Percentiles rank a stretch among this genome's conserved stretches.
These are phyloP conservation scores for Emmelina monodactyla DNA, from an alignment of 2,888 invertebrate species.

Conservation along the genomic window DNA sequence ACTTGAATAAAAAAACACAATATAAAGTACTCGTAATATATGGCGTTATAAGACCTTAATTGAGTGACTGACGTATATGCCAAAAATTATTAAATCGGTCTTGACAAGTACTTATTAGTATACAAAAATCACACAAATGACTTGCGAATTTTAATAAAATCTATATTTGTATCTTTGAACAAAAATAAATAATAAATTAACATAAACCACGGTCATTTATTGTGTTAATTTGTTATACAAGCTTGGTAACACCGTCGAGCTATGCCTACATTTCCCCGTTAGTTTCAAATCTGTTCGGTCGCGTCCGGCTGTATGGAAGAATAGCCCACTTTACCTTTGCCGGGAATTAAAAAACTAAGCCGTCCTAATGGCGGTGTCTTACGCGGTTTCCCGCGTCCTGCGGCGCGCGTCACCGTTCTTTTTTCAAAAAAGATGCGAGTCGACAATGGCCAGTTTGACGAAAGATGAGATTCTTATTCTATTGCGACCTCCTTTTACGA, in stretches of 20 bases:
- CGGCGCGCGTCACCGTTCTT: conserved; percentile 39
- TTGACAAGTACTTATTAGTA: no score
- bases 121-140: background rate
- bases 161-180: background rate
- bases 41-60: no score
- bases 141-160: background rate
- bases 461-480: conserved; percentile 54
- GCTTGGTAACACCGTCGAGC: background rate
- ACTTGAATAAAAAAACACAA: no score
- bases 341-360: conserved; percentile 9
- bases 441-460: conserved; percentile 52
- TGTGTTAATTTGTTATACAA: no score
- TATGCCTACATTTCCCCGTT: background rate
- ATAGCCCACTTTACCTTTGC: conserved; percentile 6
- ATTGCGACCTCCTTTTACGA: conserved; percentile 48
- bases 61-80: no score
- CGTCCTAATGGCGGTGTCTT: conserved; percentile 34
- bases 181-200: background rate
- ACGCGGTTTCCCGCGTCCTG: conserved; percentile 43
- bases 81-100: no score
- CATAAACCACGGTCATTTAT: background rate
- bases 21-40: no score
- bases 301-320: conserved; percentile 1
- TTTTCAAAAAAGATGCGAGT: conserved; percentile 49
- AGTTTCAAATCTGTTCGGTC: background rate